Percentiles rank a stretch among this genome's conserved stretches.
These are phyloP conservation scores for Cynopterus sphinx DNA, from an alignment of 2,797 vertebrate species.

Conservation along the genomic window DNA sequence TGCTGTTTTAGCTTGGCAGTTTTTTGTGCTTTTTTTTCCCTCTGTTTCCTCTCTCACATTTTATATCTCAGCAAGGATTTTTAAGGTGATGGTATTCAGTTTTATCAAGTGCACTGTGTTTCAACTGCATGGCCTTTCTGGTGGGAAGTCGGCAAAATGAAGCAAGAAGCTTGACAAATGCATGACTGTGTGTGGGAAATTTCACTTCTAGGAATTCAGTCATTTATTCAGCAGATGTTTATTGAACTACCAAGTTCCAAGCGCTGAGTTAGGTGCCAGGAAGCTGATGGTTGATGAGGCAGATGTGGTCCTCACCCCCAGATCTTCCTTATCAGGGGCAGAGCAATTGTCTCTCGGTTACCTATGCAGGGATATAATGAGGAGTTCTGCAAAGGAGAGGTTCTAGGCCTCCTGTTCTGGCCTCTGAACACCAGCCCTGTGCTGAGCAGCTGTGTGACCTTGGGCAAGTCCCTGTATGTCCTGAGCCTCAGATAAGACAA, in stretches of 20 bases:
- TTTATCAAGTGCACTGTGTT: not conserved
- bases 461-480: not conserved
- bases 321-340: not conserved
- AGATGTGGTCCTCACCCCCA: too few species aligned
- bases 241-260: not conserved
- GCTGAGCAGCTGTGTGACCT: not conserved
- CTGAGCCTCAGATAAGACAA: not conserved
- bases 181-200: not conserved
- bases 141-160: not conserved
- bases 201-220: not conserved
- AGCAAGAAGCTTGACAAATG: not conserved
- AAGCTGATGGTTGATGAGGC: not conserved
- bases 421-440: not conserved
- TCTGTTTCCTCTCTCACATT: not conserved
- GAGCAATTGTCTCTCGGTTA: too few species aligned
- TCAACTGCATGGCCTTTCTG: not conserved
- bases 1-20: not conserved
- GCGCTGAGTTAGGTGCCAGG: not conserved
- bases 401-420: not conserved
- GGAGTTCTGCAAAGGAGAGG: not conserved
- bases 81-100: not conserved
- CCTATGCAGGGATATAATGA: not conserved
- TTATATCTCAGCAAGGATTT: not conserved
- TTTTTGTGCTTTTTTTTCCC: not conserved
- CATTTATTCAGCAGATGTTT: not conserved